Evolutionary conservation across 2,113 vertebrate species (phyloP).

Genomic region (Lagopus muta): DNA sequence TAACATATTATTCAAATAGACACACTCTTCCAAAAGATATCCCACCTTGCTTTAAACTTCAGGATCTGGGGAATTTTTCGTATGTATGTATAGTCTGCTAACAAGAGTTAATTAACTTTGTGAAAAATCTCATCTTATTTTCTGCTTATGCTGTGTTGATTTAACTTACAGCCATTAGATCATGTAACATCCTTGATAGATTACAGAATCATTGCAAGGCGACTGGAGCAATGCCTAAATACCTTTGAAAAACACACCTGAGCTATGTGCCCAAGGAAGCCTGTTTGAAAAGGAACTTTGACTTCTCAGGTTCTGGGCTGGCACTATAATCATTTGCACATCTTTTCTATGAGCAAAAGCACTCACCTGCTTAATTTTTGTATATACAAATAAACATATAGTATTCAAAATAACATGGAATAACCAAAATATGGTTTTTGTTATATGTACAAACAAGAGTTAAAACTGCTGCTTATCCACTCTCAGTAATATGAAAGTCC

Average conservation of each 20-base stretch:
- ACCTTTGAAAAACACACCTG: slow-evolving; percentile 24
- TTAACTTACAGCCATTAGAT: slow-evolving; percentile 58
- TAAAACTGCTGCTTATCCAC: neutral
- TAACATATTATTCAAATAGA: neutral
- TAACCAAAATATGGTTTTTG: neutral
- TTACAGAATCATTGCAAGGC: slow-evolving; percentile 60
- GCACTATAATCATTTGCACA: neutral
- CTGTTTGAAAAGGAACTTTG: neutral
- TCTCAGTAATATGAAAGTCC: neutral
- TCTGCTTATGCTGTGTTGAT: slow-evolving; percentile 42
- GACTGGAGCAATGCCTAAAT: slow-evolving; percentile 60
- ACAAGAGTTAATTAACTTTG: slow-evolving; percentile 26
- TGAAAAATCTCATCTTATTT: slow-evolving; percentile 32
- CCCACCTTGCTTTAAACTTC: neutral
- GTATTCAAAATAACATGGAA: neutral
- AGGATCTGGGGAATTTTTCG: neutral
- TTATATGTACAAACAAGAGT: neutral
- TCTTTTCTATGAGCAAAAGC: neutral
- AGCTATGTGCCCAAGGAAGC: neutral
- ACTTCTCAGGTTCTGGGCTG: neutral
- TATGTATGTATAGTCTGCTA: neutral
- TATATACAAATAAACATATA: neutral
- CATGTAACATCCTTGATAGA: slow-evolving; percentile 57
- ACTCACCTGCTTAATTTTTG: neutral
- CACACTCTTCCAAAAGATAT: neutral